These are phyloP conservation scores for Zosterops pallidus DNA, from an alignment of 2,113 vertebrate species.

Conservation along the genomic window DNA sequence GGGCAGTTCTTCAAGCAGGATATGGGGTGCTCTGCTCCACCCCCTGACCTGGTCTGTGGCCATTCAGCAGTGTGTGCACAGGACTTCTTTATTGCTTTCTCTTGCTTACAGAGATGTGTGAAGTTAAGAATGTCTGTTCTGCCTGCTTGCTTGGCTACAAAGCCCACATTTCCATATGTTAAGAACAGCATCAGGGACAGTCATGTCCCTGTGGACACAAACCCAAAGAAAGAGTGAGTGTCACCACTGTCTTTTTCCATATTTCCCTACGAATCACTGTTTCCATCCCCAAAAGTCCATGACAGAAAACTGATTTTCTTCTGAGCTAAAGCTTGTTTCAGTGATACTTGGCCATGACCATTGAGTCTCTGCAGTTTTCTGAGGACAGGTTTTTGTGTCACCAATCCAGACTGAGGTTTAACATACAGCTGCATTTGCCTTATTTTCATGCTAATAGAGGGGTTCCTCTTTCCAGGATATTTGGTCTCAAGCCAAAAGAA, in stretches of 20 bases:
- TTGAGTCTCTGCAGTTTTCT: background rate
- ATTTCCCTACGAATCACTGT: background rate
- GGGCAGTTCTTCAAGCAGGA: background rate
- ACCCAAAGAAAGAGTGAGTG: background rate
- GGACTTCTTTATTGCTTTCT: background rate
- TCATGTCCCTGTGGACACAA: background rate
- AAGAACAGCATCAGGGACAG: background rate
- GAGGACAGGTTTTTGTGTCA: background rate
- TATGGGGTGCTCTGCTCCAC: background rate
- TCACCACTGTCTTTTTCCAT: background rate
- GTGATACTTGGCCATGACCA: background rate
- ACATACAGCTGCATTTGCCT: background rate
- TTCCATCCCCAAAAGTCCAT: background rate
- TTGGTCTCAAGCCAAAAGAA: conserved; percentile 18
- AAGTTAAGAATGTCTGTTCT: background rate
- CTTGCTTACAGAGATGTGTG: background rate
- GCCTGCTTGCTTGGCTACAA: background rate
- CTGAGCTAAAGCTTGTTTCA: background rate
- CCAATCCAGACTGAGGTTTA: background rate
- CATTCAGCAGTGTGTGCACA: background rate
- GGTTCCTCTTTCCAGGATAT: conserved; percentile 16
- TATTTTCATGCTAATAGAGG: background rate
- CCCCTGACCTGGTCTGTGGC: background rate
- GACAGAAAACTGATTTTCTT: background rate
- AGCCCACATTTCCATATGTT: background rate